Evolutionary conservation across 2,113 vertebrate genomes (phyloP).

Genomic region (Chitala chitala): DNA sequence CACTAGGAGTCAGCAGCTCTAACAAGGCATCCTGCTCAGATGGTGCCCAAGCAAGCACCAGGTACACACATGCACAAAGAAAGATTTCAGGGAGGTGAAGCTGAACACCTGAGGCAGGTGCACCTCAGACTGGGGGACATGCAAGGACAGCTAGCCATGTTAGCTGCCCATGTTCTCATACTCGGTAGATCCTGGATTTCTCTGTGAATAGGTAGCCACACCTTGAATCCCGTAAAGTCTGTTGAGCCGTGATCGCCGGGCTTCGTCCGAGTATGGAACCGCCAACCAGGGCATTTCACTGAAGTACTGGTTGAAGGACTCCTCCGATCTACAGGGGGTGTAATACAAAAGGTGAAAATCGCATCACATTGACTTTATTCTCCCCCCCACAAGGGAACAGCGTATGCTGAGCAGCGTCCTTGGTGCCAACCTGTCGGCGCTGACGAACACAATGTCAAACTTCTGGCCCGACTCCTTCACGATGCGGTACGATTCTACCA

Average conservation of each 20-base stretch:
- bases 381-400: background rate
- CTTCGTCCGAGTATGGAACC: constrained; percentile 84
- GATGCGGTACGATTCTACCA: constrained; percentile 88
- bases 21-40: too few species aligned
- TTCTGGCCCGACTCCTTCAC: constrained; percentile 91
- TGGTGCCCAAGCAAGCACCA: too few species aligned
- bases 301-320: constrained; percentile 97
- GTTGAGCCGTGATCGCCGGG: constrained; percentile 86
- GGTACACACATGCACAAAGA: too few species aligned
- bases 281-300: constrained; percentile 98
- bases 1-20: too few species aligned
- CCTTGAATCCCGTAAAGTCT: constrained; percentile 97
- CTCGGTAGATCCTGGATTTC: too few species aligned
- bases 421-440: constrained; percentile 82
- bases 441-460: constrained; percentile 96
- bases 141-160: too few species aligned
- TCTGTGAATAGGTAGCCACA: constrained; percentile 51
- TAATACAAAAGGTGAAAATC: background rate
- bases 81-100: too few species aligned
- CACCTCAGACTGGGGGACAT: too few species aligned
- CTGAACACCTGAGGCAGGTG: too few species aligned
- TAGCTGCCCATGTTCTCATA: too few species aligned
- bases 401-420: background rate
- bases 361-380: background rate
- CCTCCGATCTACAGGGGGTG: constrained; percentile 76